phyloP scores from a whole-genome alignment of 2,888 invertebrate species.

The Sepiola atlantica region DNA sequence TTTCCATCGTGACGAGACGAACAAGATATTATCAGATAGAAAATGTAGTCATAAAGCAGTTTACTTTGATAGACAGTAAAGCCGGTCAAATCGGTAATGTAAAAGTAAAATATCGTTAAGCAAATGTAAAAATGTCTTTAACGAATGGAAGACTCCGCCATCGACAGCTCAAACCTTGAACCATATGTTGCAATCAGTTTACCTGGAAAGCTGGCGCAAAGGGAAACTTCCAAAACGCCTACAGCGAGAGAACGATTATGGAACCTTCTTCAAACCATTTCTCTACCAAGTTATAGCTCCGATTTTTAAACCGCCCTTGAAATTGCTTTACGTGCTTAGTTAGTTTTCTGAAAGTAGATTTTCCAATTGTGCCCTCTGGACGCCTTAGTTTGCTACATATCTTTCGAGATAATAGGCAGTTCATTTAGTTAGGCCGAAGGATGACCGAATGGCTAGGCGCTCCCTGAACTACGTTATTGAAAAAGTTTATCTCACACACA shows the following conservation, averaged over 20 bases:
- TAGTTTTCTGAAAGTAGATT: neutral
- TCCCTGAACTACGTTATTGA: neutral
- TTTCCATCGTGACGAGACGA: no score
- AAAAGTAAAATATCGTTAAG: neutral
- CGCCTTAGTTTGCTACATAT: neutral
- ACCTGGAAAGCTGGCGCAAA: neutral
- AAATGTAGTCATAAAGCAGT: no score
- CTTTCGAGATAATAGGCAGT: neutral
- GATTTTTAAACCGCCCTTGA: neutral
- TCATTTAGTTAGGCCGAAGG: neutral
- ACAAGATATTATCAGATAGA: no score
- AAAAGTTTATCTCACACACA: neutral
- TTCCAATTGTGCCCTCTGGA: neutral
- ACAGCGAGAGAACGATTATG: neutral
- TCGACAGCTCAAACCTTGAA: neutral
- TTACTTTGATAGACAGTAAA: neutral
- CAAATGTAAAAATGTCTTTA: neutral
- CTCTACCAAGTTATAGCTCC: neutral
- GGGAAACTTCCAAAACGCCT: neutral
- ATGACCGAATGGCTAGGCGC: neutral
- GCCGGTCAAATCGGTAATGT: neutral
- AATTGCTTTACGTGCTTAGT: neutral
- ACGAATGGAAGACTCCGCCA: neutral
- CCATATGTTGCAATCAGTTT: neutral
- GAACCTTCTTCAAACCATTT: neutral